Evolutionary conservation across 2,113 vertebrate species (phyloP).

Genomic region (Xenopus tropicalis): UCB_Xtro_10.0 CM004443.2:210461501-210462000

Average conservation of each 20-base stretch:
- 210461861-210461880: slow-evolving; percentile 33
- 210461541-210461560: too few relatives aligned
- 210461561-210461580: too few relatives aligned
- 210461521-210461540: too few relatives aligned
- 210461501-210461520: too few relatives aligned
- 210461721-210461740: slow-evolving; percentile 61
- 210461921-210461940: slow-evolving; percentile 48
- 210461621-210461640: slow-evolving; percentile 10
- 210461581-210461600: too few relatives aligned
- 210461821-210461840: slow-evolving; percentile 66
- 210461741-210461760: slow-evolving; percentile 60
- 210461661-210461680: slow-evolving; percentile 42
- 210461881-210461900: slow-evolving; percentile 28
- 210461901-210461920: slow-evolving; percentile 48
- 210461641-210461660: slow-evolving; percentile 52
- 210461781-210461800: slow-evolving; percentile 78
- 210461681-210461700: slow-evolving; percentile 52
- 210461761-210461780: slow-evolving; percentile 56
- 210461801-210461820: slow-evolving; percentile 72
- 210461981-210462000: background rate
- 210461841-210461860: slow-evolving; percentile 55
- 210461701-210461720: slow-evolving; percentile 54
- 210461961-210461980: background rate
- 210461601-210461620: too few relatives aligned
- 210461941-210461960: slow-evolving; percentile 12